Percentiles rank a stretch among this genome's conserved stretches.
These are phyloP conservation scores for Lepidurus couesii DNA, from an alignment of 1,140 invertebrate genomes.

Conservation along the genomic window DNA sequence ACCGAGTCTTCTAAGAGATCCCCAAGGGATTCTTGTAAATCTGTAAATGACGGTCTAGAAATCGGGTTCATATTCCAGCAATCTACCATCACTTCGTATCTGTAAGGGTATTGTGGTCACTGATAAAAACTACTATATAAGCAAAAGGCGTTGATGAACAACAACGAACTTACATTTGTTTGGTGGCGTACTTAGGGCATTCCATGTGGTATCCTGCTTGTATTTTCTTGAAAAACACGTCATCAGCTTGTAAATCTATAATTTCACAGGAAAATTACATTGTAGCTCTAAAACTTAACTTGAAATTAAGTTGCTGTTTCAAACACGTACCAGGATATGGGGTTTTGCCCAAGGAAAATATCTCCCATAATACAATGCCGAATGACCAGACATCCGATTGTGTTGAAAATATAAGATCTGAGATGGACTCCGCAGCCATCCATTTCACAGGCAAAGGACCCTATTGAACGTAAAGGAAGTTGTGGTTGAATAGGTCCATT, in stretches of 20 bases:
- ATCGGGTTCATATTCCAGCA: slow-evolving; percentile 78
- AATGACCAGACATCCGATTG: slow-evolving; percentile 48
- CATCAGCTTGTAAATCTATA: slow-evolving; percentile 15
- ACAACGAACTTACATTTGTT: not conserved
- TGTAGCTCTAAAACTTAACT: not conserved
- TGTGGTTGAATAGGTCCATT: too few species aligned
- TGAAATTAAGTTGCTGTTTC: not conserved
- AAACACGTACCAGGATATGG: slow-evolving; percentile 40
- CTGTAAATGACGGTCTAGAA: slow-evolving; percentile 67
- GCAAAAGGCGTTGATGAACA: not conserved
- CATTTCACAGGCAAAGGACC: slow-evolving; percentile 50
- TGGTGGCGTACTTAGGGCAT: slow-evolving; percentile 16
- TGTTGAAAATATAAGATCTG: slow-evolving; percentile 43
- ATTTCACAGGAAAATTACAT: not conserved
- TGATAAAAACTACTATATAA: not conserved
- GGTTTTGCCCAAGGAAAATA: slow-evolving; percentile 45
- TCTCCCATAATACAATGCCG: slow-evolving; percentile 50
- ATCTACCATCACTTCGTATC: slow-evolving; percentile 71
- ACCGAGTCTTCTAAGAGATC: slow-evolving; percentile 72
- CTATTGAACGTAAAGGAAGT: slow-evolving; percentile 35
- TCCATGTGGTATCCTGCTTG: slow-evolving; percentile 25
- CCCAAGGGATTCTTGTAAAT: slow-evolving; percentile 67
- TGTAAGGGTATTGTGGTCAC: not conserved
- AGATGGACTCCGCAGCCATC: slow-evolving; percentile 47
- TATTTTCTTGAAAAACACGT: slow-evolving; percentile 18